Conservation (phyloP, 2,888 invertebrate species). For the Mayetiola destructor region DNA sequence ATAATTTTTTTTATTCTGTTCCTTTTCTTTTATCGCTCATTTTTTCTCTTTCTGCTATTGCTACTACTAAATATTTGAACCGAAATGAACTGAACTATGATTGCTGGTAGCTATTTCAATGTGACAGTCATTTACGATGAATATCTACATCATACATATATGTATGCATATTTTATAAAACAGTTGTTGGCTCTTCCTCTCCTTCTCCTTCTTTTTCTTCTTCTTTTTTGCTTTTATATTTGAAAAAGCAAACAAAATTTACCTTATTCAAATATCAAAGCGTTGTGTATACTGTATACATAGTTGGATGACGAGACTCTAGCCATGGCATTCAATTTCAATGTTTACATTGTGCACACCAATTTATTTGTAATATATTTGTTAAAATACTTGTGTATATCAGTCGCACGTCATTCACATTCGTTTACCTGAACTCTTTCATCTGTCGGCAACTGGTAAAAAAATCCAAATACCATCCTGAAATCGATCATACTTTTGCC, state of each 20-base stretch:
- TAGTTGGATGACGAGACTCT: too few relatives aligned
- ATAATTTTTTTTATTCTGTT: neutral
- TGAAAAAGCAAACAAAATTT: neutral
- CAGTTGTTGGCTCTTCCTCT: neutral
- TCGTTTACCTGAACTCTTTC: neutral
- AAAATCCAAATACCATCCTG: too few relatives aligned
- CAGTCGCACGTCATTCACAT: neutral
- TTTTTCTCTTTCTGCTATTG: too few relatives aligned
- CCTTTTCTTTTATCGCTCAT: too few relatives aligned
- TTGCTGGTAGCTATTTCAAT: constrained; percentile 6
- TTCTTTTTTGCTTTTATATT: neutral
- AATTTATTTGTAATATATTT: constrained; percentile 13
- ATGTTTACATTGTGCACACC: neutral
- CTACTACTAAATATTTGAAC: too few relatives aligned
- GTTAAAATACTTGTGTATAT: neutral
- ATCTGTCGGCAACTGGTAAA: neutral
- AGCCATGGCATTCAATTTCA: neutral
- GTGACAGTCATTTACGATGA: too few relatives aligned
- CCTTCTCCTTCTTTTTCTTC: neutral
- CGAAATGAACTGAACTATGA: constrained; percentile 9
- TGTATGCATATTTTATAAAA: too few relatives aligned
- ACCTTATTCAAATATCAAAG: constrained; percentile 9
- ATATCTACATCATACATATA: too few relatives aligned
- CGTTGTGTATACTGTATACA: too few relatives aligned
- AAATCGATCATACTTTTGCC: too few relatives aligned